These are phyloP conservation scores for Hylia prasina DNA, from an alignment of 2,113 vertebrate species.

Conservation along the genomic window DNA sequence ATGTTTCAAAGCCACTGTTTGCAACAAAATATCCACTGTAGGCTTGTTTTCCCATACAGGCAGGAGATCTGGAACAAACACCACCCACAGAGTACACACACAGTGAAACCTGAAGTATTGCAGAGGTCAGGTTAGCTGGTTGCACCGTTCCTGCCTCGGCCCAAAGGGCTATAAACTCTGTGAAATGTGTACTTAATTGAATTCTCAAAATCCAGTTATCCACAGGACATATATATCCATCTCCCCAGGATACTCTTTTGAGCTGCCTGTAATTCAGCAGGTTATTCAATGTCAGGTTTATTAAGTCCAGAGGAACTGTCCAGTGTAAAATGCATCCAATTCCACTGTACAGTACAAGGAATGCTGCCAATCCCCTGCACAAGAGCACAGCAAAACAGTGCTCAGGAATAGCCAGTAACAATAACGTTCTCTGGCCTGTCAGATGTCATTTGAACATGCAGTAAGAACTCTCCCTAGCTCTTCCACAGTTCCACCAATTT, in stretches of 20 bases:
- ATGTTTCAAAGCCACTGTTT: background rate
- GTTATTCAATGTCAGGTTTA: background rate
- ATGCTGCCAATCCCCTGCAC: background rate
- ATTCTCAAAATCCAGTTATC: conserved; percentile 15
- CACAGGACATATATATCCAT: background rate
- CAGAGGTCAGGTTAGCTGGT: background rate
- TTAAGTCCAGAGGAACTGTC: background rate
- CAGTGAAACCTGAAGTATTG: background rate
- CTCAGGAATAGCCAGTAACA: background rate
- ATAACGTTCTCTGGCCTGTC: background rate
- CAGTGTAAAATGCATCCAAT: background rate
- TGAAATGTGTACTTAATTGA: background rate
- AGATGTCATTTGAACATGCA: background rate
- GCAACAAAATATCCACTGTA: background rate
- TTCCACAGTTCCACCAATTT: background rate
- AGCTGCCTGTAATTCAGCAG: background rate
- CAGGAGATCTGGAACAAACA: background rate
- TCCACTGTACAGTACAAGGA: background rate
- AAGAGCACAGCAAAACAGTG: background rate
- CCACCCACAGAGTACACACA: fast-evolving
- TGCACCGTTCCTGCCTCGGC: background rate
- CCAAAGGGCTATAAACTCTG: background rate
- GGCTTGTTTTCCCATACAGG: background rate
- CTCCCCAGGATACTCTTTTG: background rate
- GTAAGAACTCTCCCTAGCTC: background rate